Base-by-base conservation (phyloP, 2,888 invertebrate genomes). In the Yponomeuta cagnagella region DNA sequence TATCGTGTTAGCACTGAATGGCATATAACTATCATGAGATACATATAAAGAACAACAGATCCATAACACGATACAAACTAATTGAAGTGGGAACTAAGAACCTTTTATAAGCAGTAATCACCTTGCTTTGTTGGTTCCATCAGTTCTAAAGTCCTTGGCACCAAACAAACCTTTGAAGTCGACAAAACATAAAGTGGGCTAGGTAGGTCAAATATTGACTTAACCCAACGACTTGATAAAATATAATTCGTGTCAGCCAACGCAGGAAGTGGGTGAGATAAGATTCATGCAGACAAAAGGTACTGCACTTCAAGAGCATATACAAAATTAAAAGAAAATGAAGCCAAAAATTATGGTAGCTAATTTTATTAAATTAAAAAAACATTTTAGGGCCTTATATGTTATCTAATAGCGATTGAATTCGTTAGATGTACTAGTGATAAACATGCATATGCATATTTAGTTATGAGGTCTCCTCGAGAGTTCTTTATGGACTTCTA, bases 171-270 rank as follows among this genome's bases (percentile, higher is more conserved):
- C 65, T 30, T 23, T 30, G 8, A 43, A 63, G 63, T 10, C 10
- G 65, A 65, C 33, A 65, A 65, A 65, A 5, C 65, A 23, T 10
- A 33, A 31, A 65, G 10, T 30, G 12, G 52, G 52, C 65, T 58
- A 58, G 52, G 52, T 65, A 33, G 23, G 12, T 10, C 31, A 65
- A 65, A 65, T 65, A 65, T 65, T 65, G 30, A 65, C 65, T 30
- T 65, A 65, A 65, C 65, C 65, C 65, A 30, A 2, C 65, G 10
- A 65, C 65, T 65, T 65, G 65, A 65, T 58, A 58, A 58, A 58
- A 12, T 58, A 15, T 58, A 5, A 58, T 58, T 5, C 31, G 30
- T 65, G 33, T 33, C 10, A 65, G 31, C 10, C 33, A 65, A 65
- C 65, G 33, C 30, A 33, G 65, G 65, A 65, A 33, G 1, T 65